phyloP scores from a whole-genome alignment of 2,888 invertebrate genomes.

The Phyllotreta striolata region DNA sequence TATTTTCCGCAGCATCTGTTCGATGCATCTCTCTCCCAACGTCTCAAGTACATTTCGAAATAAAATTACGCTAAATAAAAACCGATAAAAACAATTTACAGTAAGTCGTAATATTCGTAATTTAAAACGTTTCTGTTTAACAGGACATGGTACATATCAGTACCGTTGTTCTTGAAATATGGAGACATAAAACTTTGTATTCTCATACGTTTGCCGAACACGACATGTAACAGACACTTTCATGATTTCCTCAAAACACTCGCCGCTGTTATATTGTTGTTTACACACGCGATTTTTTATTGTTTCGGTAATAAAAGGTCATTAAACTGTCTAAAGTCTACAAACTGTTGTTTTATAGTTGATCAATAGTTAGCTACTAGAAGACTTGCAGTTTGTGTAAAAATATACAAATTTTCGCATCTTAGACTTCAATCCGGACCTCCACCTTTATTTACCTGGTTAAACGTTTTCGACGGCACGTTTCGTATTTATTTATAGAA shows the following conservation, averaged over 20 bases:
- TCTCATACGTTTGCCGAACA: conserved; percentile 15
- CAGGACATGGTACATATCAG: conserved; percentile 4
- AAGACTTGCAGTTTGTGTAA: too few species aligned
- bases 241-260: conserved; percentile 11
- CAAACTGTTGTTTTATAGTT: too few species aligned
- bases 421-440: too few species aligned
- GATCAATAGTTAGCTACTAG: too few species aligned
- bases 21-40: too few species aligned
- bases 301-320: conserved; percentile 7
- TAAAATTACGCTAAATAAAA: background rate
- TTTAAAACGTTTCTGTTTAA: conserved; percentile 11
- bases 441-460: too few species aligned
- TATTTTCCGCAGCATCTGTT: too few species aligned
- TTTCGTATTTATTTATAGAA: conserved; percentile 15
- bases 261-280: background rate
- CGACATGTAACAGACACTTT: conserved; percentile 12
- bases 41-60: too few species aligned
- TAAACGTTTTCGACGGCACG: too few species aligned
- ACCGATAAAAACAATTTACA: conserved; percentile 15
- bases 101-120: conserved; percentile 11
- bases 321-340: background rate
- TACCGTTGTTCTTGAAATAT: conserved; percentile 19
- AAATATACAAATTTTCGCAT: too few species aligned
- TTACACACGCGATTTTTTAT: conserved; percentile 9
- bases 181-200: conserved; percentile 19